Evolutionary conservation across 1,140 invertebrate genomes (phyloP).

Genomic region (Homarus americanus): DNA sequence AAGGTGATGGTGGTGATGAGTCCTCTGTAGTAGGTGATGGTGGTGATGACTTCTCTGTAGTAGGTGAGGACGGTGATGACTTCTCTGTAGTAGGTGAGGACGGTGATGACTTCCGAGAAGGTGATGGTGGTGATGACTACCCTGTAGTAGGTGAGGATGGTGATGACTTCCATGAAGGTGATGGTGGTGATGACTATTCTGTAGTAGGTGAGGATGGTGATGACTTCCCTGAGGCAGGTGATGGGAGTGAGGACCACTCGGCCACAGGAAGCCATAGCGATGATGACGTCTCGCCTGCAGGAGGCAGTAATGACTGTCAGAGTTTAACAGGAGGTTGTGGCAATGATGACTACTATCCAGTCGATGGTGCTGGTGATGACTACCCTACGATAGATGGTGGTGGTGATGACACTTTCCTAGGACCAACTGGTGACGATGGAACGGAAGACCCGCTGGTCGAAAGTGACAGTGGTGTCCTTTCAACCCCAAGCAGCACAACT

Average conservation of each 20-base stretch:
- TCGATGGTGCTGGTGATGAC: neutral
- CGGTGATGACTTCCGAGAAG: neutral
- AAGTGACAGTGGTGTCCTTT: neutral
- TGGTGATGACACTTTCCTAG: neutral
- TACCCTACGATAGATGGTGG: neutral
- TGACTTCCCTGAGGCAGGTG: no score
- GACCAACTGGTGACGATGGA: neutral
- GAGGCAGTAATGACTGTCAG: neutral
- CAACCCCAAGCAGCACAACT: neutral
- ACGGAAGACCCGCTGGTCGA: neutral
- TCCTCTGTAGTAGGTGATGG: neutral
- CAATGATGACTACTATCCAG: neutral
- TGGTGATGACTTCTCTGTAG: neutral
- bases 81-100: no score
- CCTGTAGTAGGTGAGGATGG: neutral
- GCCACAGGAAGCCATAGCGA: conserved; percentile 1
- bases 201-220: no score
- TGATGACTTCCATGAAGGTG: neutral
- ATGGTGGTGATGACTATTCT: neutral
- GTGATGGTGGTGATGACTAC: neutral
- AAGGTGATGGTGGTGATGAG: neutral
- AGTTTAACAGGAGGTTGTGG: neutral
- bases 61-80: neutral
- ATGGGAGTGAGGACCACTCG: neutral
- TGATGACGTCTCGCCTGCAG: conserved; percentile 6